These are phyloP conservation scores for Mustelus asterias DNA, from an alignment of 2,113 vertebrate genomes.

Conservation along the genomic window DNA sequence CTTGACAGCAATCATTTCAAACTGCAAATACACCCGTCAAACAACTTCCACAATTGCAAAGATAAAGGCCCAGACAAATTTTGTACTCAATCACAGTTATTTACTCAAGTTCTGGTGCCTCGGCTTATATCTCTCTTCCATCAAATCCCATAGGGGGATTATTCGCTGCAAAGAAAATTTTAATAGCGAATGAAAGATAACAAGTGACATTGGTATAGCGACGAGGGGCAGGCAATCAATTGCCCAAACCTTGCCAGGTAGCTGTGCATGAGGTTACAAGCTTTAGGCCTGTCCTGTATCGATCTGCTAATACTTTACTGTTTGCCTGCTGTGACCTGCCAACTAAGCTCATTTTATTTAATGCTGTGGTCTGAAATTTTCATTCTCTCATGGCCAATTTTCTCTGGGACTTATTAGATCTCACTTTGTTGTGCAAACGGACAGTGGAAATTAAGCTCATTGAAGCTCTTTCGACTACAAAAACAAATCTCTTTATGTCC, in stretches of 20 bases:
- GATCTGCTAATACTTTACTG: slow-evolving; percentile 57
- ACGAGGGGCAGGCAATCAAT: not conserved
- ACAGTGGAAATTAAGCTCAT: slow-evolving; percentile 56
- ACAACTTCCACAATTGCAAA: slow-evolving; percentile 69
- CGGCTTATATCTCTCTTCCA: not conserved
- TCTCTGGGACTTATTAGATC: slow-evolving; percentile 67
- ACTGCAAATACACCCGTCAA: slow-evolving; percentile 66
- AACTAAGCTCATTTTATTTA: slow-evolving; percentile 66
- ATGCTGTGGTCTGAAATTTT: slow-evolving; percentile 64
- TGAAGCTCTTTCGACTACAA: slow-evolving; percentile 47
- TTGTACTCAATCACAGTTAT: slow-evolving; percentile 65
- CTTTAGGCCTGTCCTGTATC: slow-evolving; percentile 59
- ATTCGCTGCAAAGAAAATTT: slow-evolving; percentile 48
- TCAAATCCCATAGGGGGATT: slow-evolving; percentile 50
- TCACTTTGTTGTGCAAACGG: slow-evolving; percentile 56
- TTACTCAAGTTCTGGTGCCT: slow-evolving; percentile 54
- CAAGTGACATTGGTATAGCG: slow-evolving; percentile 52
- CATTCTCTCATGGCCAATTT: slow-evolving; percentile 59
- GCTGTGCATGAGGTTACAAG: slow-evolving; percentile 58
- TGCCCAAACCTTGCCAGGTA: slow-evolving; percentile 37
- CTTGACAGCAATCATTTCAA: slow-evolving; percentile 66
- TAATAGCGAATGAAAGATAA: slow-evolving; percentile 62
- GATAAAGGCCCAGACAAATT: slow-evolving; percentile 67
- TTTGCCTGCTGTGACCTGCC: slow-evolving; percentile 57
- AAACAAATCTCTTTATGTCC: slow-evolving; percentile 52